Evolutionary conservation across 2,113 vertebrate species (phyloP), one percentile per base, ranked within the genome.

Genomic region (Sinocyclocheilus maitianheensis): DNA sequence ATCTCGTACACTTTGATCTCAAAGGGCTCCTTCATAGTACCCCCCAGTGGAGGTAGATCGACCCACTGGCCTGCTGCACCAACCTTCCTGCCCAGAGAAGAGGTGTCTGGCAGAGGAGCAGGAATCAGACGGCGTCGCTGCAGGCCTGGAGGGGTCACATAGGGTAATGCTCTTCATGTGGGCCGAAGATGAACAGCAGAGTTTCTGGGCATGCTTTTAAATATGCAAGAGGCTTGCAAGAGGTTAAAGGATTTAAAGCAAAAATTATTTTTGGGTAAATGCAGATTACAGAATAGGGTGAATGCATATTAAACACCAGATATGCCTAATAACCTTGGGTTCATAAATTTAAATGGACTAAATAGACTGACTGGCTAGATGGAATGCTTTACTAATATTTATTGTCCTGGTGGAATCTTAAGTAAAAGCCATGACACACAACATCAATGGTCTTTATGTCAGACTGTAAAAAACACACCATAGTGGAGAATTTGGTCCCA

Each of bases 1-100:
- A 99, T 99, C 94, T 99, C 97, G 60, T 99, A 99, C 92, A 99
- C 98, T 93, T 99, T 99, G 91, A 99, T 99, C 95, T 99, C 98
- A 91, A 99, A 99, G 72, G 98, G 97, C 90, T 99, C 97, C 93
- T 98, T 99, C 86, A 97, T 90, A 20, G 96, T 94, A 89, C 46
- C 10, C 97, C 95, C 96, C 92, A 97, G 95, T 48, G 97, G 97
- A 63, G 97, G 98, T 83, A 99, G 93, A 94, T 98, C 98, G 88
- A 99, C 97, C 97, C 98, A 99, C 53, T 99, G 98, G 76, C 96
- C 97, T 0, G 97, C 93, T 53, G 96, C 90, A 55, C 93, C 93
- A 51, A 93, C 95, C 90, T 99, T 99, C 87, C 96, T 97, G 92
- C 96, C 96, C 88, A 97, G 90, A 71, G 97, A 96, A 1, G 97